These are phyloP conservation scores for Pollenia angustigena DNA, from an alignment of 2,888 invertebrate genomes.

Conservation along the genomic window DNA sequence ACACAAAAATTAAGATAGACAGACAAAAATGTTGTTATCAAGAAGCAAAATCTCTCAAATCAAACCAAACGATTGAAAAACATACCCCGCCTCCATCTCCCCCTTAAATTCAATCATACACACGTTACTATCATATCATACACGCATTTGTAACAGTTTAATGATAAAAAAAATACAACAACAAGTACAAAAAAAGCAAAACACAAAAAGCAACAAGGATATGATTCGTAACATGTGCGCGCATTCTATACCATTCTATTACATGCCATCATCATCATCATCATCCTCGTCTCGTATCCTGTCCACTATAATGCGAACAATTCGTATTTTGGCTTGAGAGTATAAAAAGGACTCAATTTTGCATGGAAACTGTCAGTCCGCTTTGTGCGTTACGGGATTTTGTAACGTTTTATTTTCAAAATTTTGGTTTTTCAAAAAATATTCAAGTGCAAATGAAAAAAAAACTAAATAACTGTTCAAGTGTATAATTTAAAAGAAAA, in stretches of 20 bases:
- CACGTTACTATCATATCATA: constrained; percentile 61
- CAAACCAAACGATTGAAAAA: constrained; percentile 12
- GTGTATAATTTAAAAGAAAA: constrained; percentile 29
- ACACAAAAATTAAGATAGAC: constrained; percentile 21
- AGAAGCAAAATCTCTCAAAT: constrained; percentile 32
- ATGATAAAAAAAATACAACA: constrained; percentile 52
- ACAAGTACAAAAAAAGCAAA: constrained; percentile 1
- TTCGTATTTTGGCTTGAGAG: constrained; percentile 40
- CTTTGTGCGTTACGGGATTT: constrained; percentile 71
- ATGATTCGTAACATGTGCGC: constrained; percentile 66
- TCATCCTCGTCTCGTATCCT: constrained; percentile 49
- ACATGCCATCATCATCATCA: neutral
- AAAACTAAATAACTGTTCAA: neutral
- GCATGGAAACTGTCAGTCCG: constrained; percentile 63
- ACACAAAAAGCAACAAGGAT: constrained; percentile 45
- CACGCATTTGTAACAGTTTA: constrained; percentile 72
- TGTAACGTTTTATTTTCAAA: constrained; percentile 68
- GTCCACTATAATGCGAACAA: constrained; percentile 30
- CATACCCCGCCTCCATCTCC: neutral
- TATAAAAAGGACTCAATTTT: constrained; percentile 63
- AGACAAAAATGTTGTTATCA: constrained; percentile 51
- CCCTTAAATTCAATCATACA: constrained; percentile 22
- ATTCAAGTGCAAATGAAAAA: constrained; percentile 61
- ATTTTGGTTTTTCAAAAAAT: constrained; percentile 50
- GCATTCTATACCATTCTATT: constrained; percentile 37